phyloP scores from a whole-genome alignment of 1,140 invertebrate genomes.

The Stegodyphus mimosarum region DNA sequence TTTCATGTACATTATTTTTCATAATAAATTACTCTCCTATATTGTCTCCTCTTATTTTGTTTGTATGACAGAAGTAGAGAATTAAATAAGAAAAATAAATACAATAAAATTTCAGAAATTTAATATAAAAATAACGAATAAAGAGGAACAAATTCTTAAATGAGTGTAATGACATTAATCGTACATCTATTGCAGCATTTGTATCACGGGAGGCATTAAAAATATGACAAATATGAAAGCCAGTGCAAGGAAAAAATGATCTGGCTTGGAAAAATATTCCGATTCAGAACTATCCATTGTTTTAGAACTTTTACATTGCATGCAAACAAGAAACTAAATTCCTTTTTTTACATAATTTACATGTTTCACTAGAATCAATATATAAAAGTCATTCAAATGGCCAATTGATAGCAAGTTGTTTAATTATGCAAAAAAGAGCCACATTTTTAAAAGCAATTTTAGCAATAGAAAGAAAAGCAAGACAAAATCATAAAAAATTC shows the following conservation, averaged over 20 bases:
- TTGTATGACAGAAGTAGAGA: neutral
- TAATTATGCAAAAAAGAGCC: no score
- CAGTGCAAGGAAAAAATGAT: conserved; percentile 33
- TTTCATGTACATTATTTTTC: no score
- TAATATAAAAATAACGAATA: conserved; percentile 59
- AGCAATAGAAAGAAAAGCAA: no score
- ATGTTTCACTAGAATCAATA: no score
- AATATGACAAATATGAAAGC: conserved; percentile 52
- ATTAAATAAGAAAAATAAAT: neutral
- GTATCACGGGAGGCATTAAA: conserved; percentile 51
- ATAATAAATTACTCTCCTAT: no score
- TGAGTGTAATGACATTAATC: conserved; percentile 42
- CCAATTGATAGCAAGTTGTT: no score
- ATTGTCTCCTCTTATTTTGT: no score
- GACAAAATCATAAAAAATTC: no score
- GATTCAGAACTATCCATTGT: conserved; percentile 29
- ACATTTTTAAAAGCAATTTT: no score
- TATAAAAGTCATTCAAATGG: no score
- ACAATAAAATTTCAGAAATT: conserved; percentile 60
- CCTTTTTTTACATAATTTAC: no score
- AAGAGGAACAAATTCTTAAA: conserved; percentile 52
- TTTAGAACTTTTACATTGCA: neutral
- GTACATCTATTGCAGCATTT: conserved; percentile 53
- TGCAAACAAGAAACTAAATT: no score
- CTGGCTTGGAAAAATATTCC: conserved; percentile 58